Conservation (phyloP, 2,797 vertebrate species). For the Gambusia yucatana region DNA sequence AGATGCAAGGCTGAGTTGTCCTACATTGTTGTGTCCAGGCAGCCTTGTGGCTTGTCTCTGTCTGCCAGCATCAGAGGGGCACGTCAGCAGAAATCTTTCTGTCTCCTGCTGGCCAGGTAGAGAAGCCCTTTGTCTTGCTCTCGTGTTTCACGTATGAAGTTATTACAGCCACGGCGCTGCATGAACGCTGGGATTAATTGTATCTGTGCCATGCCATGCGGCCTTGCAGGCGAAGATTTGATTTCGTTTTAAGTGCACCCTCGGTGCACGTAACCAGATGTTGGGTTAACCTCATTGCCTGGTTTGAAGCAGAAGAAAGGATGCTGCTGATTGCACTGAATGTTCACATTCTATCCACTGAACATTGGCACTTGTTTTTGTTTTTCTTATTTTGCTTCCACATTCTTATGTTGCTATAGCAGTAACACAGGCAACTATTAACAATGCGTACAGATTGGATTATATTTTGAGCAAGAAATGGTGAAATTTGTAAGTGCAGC, state of each 20-base stretch:
- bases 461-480: constrained; percentile 12
- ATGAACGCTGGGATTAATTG: constrained; percentile 64
- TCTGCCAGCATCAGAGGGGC: constrained; percentile 18
- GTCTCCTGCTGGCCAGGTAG: constrained; percentile 7
- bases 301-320: constrained; percentile 40
- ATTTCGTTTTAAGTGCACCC: constrained; percentile 66
- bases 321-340: constrained; percentile 23
- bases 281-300: constrained; percentile 60
- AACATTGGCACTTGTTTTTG: background rate
- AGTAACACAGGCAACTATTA: background rate
- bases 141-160: constrained; percentile 36
- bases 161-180: constrained; percentile 18
- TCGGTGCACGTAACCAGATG: constrained; percentile 67
- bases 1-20: constrained; percentile 3
- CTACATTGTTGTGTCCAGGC: constrained; percentile 26
- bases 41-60: constrained; percentile 18
- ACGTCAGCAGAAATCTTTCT: constrained; percentile 4
- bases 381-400: background rate
- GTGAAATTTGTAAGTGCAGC: constrained; percentile 15
- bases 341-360: background rate
- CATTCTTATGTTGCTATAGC: background rate
- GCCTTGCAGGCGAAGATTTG: constrained; percentile 57
- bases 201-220: constrained; percentile 50
- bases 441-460: constrained; percentile 6
- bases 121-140: constrained; percentile 23